Evolutionary conservation across 2,113 vertebrate species (phyloP), one percentile per base, ranked within the genome.

Genomic region (Pterocles burchelli): DNA sequence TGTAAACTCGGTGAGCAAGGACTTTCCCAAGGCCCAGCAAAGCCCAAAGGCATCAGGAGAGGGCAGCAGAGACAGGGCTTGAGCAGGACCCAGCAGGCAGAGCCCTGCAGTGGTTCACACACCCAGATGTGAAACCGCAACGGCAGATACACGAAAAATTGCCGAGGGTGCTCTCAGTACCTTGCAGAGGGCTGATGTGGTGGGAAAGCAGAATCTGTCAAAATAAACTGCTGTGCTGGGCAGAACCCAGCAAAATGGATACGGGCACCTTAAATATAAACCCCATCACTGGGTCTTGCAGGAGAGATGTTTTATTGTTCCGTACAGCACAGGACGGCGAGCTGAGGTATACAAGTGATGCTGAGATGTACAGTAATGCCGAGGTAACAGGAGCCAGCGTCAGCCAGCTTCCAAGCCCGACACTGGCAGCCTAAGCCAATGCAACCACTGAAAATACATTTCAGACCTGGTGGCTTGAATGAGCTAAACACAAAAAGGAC

Each of bases 51-150:
- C 34, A 95, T 90, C 96, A 87, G n/a, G 38, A 95, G 96, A 95
- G 96, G 95, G 95, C 96, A 95, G 95, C 96, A 96, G 94, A 95
- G 95, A 76, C 92, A 33, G 88, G 3, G 41, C 2, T 59, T 45
- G 79, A 72, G 92, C 88, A 20, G 90, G 78, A 52, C 38, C 6
- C 55, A 2, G 43, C 1, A 0, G 38, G 63, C 88, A 3, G 36
- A 0, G 16, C 7, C 20, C 68, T 29, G 73, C 77, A 9, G 34
- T 0, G 55, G 6, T 28, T 28, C 63, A 11, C 46, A 9, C 66
- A 7, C 15, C 31, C 38, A 0, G 3, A 5, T 2, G 3, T 0
- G n/a, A 20, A 41, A 25, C 21, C 0, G 9, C 73, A 25, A 0
- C 2, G 28, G 52, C 0, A 2, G 81, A 2, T 22, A 7, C 0